These are phyloP conservation scores for Martes martes DNA, from an alignment of 2,113 vertebrate genomes.

Conservation along the genomic window DNA sequence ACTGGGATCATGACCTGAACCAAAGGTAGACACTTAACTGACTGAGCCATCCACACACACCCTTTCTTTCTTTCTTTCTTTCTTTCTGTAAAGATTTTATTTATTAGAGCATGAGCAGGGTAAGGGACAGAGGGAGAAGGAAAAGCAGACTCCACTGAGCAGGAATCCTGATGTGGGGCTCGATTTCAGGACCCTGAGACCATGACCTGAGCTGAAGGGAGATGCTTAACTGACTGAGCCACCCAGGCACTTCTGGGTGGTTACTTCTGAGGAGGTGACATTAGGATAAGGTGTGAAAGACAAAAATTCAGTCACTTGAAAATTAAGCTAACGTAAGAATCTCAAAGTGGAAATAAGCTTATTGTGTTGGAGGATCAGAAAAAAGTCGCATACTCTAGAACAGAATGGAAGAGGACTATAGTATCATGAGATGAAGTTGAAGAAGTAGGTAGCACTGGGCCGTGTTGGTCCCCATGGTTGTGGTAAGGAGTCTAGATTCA, in stretches of 20 bases:
- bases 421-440: neutral
- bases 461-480: neutral
- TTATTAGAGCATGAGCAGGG: no score
- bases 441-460: neutral
- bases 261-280: neutral
- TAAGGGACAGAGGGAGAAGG: no score
- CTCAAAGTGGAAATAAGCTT: neutral
- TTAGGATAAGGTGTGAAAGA: neutral
- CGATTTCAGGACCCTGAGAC: no score
- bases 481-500: neutral
- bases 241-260: neutral
- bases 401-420: neutral
- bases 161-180: no score
- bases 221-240: no score
- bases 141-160: no score
- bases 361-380: neutral
- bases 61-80: no score
- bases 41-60: no score
- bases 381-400: neutral
- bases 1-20: no score
- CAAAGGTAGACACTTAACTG: no score
- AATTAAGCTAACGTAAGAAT: neutral
- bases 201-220: no score
- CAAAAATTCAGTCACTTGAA: neutral
- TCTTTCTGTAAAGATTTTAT: no score